Evolutionary conservation across 2,797 vertebrate genomes (phyloP).

Genomic region (Protonibea diacanthus): DNA sequence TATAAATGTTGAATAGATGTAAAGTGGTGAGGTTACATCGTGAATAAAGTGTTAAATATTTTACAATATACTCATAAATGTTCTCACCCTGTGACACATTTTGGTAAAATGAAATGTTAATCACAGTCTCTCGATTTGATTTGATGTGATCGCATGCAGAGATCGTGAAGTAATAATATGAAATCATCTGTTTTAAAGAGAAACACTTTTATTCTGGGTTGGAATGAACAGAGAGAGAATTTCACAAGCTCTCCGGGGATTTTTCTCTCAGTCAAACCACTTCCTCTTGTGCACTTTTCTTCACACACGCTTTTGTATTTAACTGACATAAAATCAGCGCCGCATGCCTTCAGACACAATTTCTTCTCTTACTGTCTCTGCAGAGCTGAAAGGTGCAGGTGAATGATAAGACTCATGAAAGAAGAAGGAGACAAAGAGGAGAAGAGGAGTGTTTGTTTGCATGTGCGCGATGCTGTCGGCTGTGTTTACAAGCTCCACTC

Average conservation of each 20-base stretch:
- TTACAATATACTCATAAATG: too few relatives aligned
- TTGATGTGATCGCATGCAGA: background rate
- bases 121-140: background rate
- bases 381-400: background rate
- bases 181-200: background rate
- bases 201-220: background rate
- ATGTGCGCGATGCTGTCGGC: background rate
- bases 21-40: background rate
- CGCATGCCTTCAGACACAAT: conserved; percentile 9
- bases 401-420: too few relatives aligned
- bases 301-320: conserved; percentile 8
- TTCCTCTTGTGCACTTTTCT: conserved; percentile 53
- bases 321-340: background rate
- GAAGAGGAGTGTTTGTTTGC: background rate
- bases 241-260: conserved; percentile 37
- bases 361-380: conserved; percentile 4
- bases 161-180: background rate
- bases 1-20: background rate
- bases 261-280: conserved; percentile 54
- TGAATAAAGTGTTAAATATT: background rate
- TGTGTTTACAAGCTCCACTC: conserved; percentile 43
- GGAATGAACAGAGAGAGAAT: conserved; percentile 14
- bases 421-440: conserved; percentile 23
- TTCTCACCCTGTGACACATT: background rate
- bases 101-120: background rate